Evolutionary conservation across 2,797 vertebrate genomes (phyloP), one percentile per base, ranked within the genome.

Genomic region (Pseudomugil gertrudae): DNA sequence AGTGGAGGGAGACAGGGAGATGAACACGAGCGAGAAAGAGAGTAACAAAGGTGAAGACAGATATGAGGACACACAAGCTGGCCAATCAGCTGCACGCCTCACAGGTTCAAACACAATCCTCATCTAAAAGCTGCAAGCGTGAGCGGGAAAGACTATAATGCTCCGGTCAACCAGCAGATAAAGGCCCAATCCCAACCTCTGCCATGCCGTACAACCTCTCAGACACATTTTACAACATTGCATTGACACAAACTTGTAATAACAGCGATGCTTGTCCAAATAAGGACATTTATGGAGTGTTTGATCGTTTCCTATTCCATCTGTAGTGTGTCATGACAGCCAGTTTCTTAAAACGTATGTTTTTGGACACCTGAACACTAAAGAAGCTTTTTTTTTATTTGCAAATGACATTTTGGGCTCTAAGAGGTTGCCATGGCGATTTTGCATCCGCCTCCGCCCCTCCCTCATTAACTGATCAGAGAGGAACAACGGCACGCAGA

Each of bases 21-120:
- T n/a, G 60, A 75, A 76, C 57, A 69, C 4, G 30, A 60, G 68
- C 13, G 45, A 47, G 32, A 69, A 17, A 19, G 60, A 40, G 66
- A 69, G 50, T 59, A 36, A 52, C 38, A 5, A 35, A 52, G 63
- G 36, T 48, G 47, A 75, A 68, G 67, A 68, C 57, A 88, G 84
- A 91, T 86, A 80, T 69, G 85, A 74, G 66, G 74, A 66, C 74
- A 84, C 79, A 84, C 80, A 76, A 87, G 83, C 84, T 86, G 80
- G 73, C 81, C 85, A 83, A 60, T 75, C 86, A 81, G 79, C 86
- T 64, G 66, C 80, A 58, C 90, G 90, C 87, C 73, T 72, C 82
- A 27, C 76, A 87, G 83, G 76, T 79, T 58, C 23, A 26, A 17
- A 15, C 69, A 70, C 81, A 80, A 69, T 76, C 83, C 88, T 86